A percentile compares a stretch with the other conserved stretches of the same genome.
Evolutionary conservation across 23 tunicate species (phyloP).

Genomic region (Styela plicata): DNA sequence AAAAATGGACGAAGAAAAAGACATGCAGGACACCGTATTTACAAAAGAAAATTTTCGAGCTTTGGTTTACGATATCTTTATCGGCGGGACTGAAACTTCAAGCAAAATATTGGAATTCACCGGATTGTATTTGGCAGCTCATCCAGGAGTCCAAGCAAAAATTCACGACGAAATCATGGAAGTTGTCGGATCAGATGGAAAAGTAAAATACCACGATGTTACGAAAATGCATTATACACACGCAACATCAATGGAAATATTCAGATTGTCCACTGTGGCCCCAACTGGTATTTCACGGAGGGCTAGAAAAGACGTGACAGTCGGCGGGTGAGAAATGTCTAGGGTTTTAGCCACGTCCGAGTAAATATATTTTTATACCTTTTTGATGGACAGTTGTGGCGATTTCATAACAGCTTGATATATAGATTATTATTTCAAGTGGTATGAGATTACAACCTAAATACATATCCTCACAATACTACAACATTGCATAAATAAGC

Average conservation of each 20-base stretch:
- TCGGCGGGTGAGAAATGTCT: background rate
- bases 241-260: background rate
- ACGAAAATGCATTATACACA: background rate
- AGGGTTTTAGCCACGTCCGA: no score
- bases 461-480: no score
- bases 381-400: no score
- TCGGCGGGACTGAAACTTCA: background rate
- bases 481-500: no score
- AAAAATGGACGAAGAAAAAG: background rate
- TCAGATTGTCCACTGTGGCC: background rate
- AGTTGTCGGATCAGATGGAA: background rate
- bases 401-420: no score
- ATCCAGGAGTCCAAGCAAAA: background rate
- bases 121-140: background rate
- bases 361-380: no score
- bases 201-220: background rate
- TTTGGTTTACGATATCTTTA: conserved; percentile 3
- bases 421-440: no score
- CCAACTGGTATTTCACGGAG: background rate
- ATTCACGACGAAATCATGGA: background rate
- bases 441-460: no score
- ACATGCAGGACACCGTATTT: background rate
- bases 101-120: background rate
- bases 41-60: background rate
- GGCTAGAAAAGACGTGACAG: background rate